Base-by-base conservation (phyloP, 1,140 invertebrate genomes). In the Cherax destructor region DNA sequence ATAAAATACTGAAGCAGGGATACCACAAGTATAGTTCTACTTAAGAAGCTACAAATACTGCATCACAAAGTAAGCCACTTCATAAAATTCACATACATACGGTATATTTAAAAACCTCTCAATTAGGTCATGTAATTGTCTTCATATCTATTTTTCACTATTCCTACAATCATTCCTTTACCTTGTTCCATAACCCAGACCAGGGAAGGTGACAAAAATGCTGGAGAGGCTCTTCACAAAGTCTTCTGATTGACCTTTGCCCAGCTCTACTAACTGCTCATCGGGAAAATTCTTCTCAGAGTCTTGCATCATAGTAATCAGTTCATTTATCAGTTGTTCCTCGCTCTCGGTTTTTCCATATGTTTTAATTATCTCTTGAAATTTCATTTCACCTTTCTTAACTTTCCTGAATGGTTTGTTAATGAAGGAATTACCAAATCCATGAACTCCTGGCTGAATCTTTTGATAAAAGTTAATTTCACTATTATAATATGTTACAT, bases 341-440 rank as follows among this genome's bases (percentile, higher is more conserved):
- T 88, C 86, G 6, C n/a, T 7, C 11, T 61, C 74, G 13, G 41
- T 21, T 50, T 65, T 88, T 16, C 86, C 86, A 21, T 47, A 79
- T 2, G 52, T 18, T 49, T 65, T 30, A 9, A 88, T 49, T 13
- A 80, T 69, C 13, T 80, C 76, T 65, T 79, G 6, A 16, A 88
- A 47, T 61, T 80, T 80, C n/a, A 50, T 61, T 52, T 80, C 9
- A 21, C 86, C 86, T 61, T 61, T 80, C 18, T 80, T 13, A 6
- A 88, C 86, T 65, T 88, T 88, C 41, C 69, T 78, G 86, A 88
- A 88, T 11, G 86, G 86, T 24, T 80, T 88, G 56, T 88, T 30
- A 21, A 65, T 56, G 3, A 21, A 5, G 18, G 49, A 80, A 41
- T 88, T 88, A 11, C 86, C 86, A 80, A 88, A 88, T 21, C 86